Evolutionary conservation across 2,113 vertebrate genomes (phyloP).

Genomic region (Eulemur macaco): DNA sequence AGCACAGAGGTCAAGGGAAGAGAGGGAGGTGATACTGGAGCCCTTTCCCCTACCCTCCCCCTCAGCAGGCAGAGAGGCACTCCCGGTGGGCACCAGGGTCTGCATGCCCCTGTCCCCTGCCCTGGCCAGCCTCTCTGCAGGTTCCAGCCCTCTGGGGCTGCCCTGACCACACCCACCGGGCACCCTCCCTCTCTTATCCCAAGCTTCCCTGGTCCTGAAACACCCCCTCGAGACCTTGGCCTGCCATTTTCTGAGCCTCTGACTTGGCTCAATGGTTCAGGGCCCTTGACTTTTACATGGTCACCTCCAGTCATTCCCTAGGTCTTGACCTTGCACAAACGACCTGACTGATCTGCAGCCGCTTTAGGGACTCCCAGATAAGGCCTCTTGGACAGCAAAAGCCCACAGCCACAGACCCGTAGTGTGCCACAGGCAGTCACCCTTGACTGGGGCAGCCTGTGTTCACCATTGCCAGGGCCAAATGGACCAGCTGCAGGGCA

Average conservation of each 20-base stretch:
- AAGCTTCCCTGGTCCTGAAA: background rate
- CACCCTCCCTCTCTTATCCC: background rate
- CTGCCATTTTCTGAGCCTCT: background rate
- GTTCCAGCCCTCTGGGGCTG: background rate
- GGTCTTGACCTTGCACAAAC: background rate
- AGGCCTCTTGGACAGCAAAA: background rate
- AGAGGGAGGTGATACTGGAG: background rate
- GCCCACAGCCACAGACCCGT: background rate
- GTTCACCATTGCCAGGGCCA: background rate
- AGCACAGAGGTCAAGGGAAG: background rate
- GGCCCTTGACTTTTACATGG: background rate
- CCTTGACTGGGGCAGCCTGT: rapidly evolving
- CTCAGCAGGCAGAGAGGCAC: background rate
- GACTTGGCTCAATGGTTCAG: background rate
- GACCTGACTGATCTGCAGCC: background rate
- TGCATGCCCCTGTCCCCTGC: background rate
- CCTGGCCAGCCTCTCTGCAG: no score
- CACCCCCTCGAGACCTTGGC: background rate
- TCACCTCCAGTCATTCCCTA: background rate
- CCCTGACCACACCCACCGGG: rapidly evolving
- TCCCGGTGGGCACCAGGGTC: background rate
- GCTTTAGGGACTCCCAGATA: background rate
- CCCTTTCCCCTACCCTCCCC: background rate
- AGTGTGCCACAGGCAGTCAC: background rate
- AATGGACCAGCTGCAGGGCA: background rate